phyloP scores from a whole-genome alignment of 2,797 vertebrate species.

The Jordanella pulchra region DNA sequence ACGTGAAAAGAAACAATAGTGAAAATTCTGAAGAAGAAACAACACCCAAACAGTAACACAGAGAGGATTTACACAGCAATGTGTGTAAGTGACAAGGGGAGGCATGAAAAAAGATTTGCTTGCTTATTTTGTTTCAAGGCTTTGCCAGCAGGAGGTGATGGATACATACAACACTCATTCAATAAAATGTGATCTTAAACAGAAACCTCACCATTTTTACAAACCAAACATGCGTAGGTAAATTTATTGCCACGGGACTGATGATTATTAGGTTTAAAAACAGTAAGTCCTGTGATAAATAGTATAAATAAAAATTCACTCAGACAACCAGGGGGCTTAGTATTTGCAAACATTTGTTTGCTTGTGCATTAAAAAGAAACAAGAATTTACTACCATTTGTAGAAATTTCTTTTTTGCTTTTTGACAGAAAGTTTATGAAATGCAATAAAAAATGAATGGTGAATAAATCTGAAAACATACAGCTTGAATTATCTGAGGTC shows the following conservation, averaged over 20 bases:
- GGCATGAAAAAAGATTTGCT: background rate
- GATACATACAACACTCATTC: background rate
- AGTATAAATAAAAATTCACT: background rate
- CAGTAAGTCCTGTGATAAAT: background rate
- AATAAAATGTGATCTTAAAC: background rate
- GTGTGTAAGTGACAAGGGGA: background rate
- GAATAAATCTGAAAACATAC: conserved; percentile 23
- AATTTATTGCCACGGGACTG: background rate
- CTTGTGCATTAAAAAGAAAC: background rate
- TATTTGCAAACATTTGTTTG: background rate
- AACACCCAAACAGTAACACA: background rate
- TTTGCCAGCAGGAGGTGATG: background rate
- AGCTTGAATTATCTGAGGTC: conserved; percentile 34
- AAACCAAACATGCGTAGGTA: background rate
- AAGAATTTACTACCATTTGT: background rate
- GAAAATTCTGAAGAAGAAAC: background rate
- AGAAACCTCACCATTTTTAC: background rate
- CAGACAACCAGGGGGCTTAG: background rate
- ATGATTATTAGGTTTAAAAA: background rate
- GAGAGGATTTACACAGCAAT: background rate
- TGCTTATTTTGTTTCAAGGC: background rate
- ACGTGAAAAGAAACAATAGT: background rate
- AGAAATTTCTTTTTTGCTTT: background rate
- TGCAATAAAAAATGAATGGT: conserved; percentile 24
- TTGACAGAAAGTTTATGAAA: background rate